phyloP scores from a whole-genome alignment of 1,140 invertebrate species.

The Aphaenogaster ashmeadi region DNA sequence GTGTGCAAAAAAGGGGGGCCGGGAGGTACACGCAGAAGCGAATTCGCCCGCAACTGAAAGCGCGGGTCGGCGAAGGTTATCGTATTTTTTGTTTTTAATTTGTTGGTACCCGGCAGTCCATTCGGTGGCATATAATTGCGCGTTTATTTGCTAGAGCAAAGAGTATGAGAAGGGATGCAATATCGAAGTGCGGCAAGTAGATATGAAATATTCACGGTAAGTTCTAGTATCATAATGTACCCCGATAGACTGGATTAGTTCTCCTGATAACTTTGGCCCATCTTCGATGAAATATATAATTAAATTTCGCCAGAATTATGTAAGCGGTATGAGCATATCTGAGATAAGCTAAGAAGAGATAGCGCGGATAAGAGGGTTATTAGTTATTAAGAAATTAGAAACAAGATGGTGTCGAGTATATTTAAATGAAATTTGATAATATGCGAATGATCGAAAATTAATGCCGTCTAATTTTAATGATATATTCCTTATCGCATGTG shows the following conservation, averaged over 20 bases:
- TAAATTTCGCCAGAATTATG: not conserved
- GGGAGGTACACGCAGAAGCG: not conserved
- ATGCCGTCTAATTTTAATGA: not conserved
- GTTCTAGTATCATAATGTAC: not conserved
- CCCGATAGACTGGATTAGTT: not conserved
- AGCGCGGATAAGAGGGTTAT: not conserved
- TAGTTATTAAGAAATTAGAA: not conserved
- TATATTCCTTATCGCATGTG: not conserved
- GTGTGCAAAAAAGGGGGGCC: not conserved
- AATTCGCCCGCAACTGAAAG: constrained; percentile 45
- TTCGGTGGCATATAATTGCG: not conserved
- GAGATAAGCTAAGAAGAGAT: not conserved
- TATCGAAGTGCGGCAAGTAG: not conserved
- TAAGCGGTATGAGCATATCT: not conserved
- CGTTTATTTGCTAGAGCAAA: not conserved
- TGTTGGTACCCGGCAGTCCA: not conserved
- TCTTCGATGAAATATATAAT: constrained; percentile 36
- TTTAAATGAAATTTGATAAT: not conserved
- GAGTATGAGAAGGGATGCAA: not conserved
- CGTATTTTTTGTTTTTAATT: not conserved
- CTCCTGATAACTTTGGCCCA: not conserved
- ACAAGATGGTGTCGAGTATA: not conserved
- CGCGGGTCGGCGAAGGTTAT: constrained; percentile 6
- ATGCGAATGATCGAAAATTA: not conserved
- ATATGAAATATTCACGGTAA: not conserved